Evolutionary conservation across 2,113 vertebrate species (phyloP).

Genomic region (Nansenia antarctica): DNA sequence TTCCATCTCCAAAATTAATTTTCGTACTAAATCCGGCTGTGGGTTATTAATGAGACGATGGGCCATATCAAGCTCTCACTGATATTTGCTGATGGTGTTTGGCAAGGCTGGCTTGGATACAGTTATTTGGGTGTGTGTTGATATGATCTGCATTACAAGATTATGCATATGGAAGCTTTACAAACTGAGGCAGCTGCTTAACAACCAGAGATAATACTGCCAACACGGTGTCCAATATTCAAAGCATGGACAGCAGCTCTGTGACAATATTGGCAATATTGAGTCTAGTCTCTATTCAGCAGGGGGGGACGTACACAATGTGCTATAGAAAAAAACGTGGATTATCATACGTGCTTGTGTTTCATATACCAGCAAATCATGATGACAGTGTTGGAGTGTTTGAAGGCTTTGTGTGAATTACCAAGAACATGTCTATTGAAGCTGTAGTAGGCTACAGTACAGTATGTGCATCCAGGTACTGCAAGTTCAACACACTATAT

Average conservation of each 20-base stretch:
- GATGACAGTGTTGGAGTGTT: background rate
- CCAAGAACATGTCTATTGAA: too few species aligned
- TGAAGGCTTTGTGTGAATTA: background rate
- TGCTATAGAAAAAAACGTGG: background rate
- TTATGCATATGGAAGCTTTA: background rate
- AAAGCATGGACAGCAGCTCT: too few species aligned
- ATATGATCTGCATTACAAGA: constrained; percentile 30
- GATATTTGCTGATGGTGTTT: constrained; percentile 32
- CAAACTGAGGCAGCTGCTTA: constrained; percentile 39
- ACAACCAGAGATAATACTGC: background rate
- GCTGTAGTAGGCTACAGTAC: background rate
- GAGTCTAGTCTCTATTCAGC: background rate
- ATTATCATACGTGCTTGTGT: background rate
- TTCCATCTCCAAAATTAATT: constrained; percentile 58
- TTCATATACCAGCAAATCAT: too few species aligned
- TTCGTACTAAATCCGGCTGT: constrained; percentile 42
- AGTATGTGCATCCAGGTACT: background rate
- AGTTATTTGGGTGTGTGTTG: constrained; percentile 25
- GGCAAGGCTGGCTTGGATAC: constrained; percentile 29
- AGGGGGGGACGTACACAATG: too few species aligned
- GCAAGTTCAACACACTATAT: background rate
- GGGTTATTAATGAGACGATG: constrained; percentile 33
- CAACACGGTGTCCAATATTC: background rate
- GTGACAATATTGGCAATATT: background rate
- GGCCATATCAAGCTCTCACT: constrained; percentile 25